Base-by-base conservation (phyloP, 35 echinoderm and acorn worm species). In the Chiridota heheva region DNA sequence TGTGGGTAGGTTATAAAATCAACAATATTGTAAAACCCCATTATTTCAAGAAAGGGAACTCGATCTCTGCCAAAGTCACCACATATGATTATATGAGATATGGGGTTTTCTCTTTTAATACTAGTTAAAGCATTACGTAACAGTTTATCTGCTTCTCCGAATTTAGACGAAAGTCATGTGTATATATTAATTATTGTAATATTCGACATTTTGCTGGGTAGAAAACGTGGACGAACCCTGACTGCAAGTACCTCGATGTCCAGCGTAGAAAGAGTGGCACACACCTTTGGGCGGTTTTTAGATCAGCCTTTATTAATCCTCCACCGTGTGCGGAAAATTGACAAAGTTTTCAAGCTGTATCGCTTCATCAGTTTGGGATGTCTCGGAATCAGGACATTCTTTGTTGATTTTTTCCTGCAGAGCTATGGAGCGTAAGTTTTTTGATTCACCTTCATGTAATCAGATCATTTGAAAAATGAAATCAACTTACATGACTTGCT, bases 181-280 rank as follows among this genome's bases (percentile, higher is more conserved):
- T 58, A 39, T 0, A 55, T 49, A 53, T 56, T 76, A 32, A 76
- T 36, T 4, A 76, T 76, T 16, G 72, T 53, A 30, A 76, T 36
- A 55, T 76, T 76, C 41, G 72, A 76, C 41, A 76, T 55, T 55
- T 76, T 49, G 41, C 72, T 56, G 5, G 72, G 70, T 6, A 48
- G 72, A 33, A 8, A 76, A 22, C 72, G 25, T 1, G 72, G 2
- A 4, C 44, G 15, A 5, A 33, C 44, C 31, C 45, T 0, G 10
- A 76, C 10, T 18, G 72, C 72, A 49, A 76, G 72, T 4, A 76
- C 44, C 45, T 76, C 72, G 58, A 55, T 55, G 16, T 76, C 29
- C 30, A 13, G 43, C 17, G 15, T 53, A 55, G 28, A 76, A 76
- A 76, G 24, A 76, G 20, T 53, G 35, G n/a, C 24, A 76, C 72